Evolutionary conservation across 2,888 invertebrate genomes (phyloP), one percentile per base, ranked within the genome.

Genomic region (Drosophila pullipes): DNA sequence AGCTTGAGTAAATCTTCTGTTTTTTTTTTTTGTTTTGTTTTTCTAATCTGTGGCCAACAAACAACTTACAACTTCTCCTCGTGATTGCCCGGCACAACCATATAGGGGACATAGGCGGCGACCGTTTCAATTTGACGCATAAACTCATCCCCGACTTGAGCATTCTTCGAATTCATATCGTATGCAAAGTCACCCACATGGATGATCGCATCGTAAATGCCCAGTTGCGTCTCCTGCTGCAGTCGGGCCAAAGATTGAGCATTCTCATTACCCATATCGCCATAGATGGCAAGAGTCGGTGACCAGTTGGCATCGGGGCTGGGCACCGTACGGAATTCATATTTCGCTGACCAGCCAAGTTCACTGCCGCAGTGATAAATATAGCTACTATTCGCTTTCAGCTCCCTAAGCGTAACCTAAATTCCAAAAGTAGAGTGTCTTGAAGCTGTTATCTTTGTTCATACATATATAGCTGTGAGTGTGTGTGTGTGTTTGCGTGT

Each of bases 111-210:
- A 92, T 96, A 96, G 30, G 97, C 97, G n/a, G 99, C 98, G 50
- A 99, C 95, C 3, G 97, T 96, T 94, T 99, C 96, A 67, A 99
- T 96, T 94, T 98, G 97, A 9, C 96, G 95, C 98, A 99, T 98
- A 93, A 98, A 99, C 92, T 96, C 95, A 94, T 99, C 99, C 0
- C 99, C 99, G 41, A 97, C 96, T 62, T 94, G 94, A 1, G 96
- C 98, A 91, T 98, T 94, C 77, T 97, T 94, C 83, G 96, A 94
- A 93, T 97, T 95, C 97, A 99, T 97, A 93, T 99, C 97, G 93
- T 99, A 99, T 0, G 98, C 99, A 94, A 99, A 98, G 94, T 99
- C 99, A 0, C 98, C 98, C 49, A 98, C 97, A 94, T 99, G 99
- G 64, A 99, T 95, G 62, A 98, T 95, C 68, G 97, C 95, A 94